phyloP scores from a whole-genome alignment of 2,888 invertebrate genomes.

The Rotaria magnacalcarata region DNA sequence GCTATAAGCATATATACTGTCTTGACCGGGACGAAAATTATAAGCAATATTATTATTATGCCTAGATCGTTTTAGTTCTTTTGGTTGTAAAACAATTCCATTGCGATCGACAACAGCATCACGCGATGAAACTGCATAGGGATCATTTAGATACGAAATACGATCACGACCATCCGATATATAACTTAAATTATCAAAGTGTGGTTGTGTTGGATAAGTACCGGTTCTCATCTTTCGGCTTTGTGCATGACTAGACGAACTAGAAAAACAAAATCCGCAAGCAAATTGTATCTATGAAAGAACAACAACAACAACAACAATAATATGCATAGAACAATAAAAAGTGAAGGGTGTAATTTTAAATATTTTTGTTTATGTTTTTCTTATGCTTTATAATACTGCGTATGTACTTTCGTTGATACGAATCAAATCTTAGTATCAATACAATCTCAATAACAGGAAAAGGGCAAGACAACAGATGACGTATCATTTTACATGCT shows the following conservation, averaged over 20 bases:
- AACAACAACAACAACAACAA: neutral
- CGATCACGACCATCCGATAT: conserved; percentile 21
- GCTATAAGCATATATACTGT: neutral
- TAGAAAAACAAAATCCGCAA: neutral
- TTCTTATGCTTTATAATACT: too few relatives aligned
- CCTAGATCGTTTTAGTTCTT: neutral
- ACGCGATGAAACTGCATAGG: neutral
- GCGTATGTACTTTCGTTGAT: neutral
- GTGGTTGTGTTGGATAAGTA: neutral
- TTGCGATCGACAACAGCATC: neutral
- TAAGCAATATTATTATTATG: neutral
- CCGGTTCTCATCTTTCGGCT: neutral
- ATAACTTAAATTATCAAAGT: conserved; percentile 5
- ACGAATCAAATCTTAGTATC: neutral
- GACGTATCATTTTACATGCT: neutral
- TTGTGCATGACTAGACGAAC: conserved; percentile 4
- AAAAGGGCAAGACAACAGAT: neutral
- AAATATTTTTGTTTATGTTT: too few relatives aligned
- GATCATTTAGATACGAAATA: neutral
- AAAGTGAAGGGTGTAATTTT: neutral
- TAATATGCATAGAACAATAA: neutral
- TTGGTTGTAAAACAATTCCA: neutral
- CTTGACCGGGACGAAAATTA: neutral
- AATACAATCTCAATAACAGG: neutral
- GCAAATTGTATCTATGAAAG: neutral